Percentiles rank a stretch among this genome's conserved stretches.
Conservation (phyloP, 2,888 invertebrate species). For the Acrobasis consociella region DNA sequence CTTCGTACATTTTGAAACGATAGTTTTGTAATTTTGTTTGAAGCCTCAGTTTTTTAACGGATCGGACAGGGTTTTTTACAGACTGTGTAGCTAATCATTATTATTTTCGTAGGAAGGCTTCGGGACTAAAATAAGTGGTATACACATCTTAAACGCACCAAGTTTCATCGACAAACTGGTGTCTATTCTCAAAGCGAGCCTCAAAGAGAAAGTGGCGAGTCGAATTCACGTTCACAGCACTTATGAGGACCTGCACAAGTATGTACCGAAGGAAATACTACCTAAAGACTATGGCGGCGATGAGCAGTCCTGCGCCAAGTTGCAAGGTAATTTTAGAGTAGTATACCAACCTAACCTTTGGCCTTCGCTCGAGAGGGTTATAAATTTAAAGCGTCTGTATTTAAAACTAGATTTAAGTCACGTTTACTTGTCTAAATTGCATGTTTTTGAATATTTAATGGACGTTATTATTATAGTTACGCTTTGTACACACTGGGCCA, state of each 20-base stretch:
- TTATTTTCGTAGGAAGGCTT: conserved; percentile 61
- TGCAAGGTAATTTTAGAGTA: conserved; percentile 51
- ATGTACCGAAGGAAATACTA: conserved; percentile 65
- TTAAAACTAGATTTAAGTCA: too few relatives aligned
- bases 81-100: neutral
- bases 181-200: conserved; percentile 62
- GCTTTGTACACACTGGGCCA: too few relatives aligned
- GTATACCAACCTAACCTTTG: neutral
- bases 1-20: too few relatives aligned
- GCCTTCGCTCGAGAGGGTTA: too few relatives aligned
- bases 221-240: conserved; percentile 64
- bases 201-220: conserved; percentile 66
- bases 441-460: too few relatives aligned
- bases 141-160: conserved; percentile 70
- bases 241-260: conserved; percentile 64
- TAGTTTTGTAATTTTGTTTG: too few relatives aligned
- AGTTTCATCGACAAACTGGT: conserved; percentile 65
- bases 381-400: too few relatives aligned
- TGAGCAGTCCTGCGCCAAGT: conserved; percentile 48
- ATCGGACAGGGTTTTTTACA: too few relatives aligned
- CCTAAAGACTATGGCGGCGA: conserved; percentile 70
- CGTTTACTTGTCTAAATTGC: too few relatives aligned
- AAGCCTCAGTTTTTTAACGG: too few relatives aligned
- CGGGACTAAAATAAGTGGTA: conserved; percentile 73
- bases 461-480: too few relatives aligned